Percentiles rank a stretch among this genome's conserved stretches.
Evolutionary conservation across 2,113 vertebrate genomes (phyloP).

Genomic region (Hepsetus odoe): DNA sequence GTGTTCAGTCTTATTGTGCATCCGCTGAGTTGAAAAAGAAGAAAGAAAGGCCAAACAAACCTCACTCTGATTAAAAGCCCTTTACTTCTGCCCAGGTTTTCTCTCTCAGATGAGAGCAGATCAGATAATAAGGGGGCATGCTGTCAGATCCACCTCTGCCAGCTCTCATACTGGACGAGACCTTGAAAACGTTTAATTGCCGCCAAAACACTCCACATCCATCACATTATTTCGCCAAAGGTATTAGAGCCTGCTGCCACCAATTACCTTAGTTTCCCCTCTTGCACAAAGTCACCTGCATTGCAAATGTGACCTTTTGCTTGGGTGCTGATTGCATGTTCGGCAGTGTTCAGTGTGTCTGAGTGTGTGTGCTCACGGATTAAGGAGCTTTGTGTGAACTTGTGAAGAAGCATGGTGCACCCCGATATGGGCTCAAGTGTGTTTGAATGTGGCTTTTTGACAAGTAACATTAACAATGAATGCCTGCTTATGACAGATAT

Average conservation of each 20-base stretch:
- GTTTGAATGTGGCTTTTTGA: conserved; percentile 20
- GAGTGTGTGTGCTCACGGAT: background rate
- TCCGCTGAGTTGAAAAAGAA: conserved; percentile 16
- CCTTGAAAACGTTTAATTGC: conserved; percentile 87
- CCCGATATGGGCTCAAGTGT: background rate
- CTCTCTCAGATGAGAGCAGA: conserved; percentile 14
- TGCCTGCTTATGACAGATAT: conserved; percentile 1
- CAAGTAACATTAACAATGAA: background rate
- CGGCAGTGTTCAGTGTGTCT: conserved; percentile 58
- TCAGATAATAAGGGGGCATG: conserved; percentile 43
- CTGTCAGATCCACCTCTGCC: conserved; percentile 36
- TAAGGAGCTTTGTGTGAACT: background rate
- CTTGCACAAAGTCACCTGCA: conserved; percentile 81
- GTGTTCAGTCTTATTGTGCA: background rate
- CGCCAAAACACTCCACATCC: conserved; percentile 83
- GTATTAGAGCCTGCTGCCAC: conserved; percentile 83
- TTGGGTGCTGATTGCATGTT: conserved; percentile 88
- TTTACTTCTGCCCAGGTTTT: conserved; percentile 35
- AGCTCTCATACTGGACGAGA: conserved; percentile 68
- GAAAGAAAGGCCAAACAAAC: conserved; percentile 32
- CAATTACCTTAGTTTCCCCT: conserved; percentile 89
- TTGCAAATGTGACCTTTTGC: conserved; percentile 99
- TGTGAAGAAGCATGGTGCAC: background rate
- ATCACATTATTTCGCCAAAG: conserved; percentile 81
- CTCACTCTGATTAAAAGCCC: conserved; percentile 44